These are phyloP conservation scores for Myotis lucifugus DNA, from an alignment of 2,113 vertebrate genomes.

Conservation along the genomic window DNA sequence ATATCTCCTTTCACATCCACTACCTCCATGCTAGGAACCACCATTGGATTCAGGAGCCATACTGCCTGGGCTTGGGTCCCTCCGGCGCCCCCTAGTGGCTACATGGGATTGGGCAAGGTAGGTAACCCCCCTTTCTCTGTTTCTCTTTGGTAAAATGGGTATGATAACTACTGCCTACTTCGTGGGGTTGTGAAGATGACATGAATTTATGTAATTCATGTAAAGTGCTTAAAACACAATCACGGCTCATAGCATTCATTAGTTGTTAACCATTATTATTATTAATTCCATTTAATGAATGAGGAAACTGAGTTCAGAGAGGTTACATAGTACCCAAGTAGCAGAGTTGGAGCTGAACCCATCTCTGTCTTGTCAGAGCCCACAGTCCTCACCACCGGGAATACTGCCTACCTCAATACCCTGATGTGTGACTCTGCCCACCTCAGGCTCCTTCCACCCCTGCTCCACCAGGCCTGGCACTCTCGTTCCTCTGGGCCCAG, in stretches of 20 bases:
- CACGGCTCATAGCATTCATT: neutral
- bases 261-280: neutral
- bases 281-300: neutral
- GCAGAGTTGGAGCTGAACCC: neutral
- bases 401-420: neutral
- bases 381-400: neutral
- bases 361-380: neutral
- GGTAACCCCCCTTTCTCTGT: neutral
- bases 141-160: neutral
- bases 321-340: neutral
- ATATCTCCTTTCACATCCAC: neutral
- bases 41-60: neutral
- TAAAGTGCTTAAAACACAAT: neutral
- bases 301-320: neutral
- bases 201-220: neutral
- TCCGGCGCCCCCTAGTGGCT: neutral
- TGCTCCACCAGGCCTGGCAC: neutral
- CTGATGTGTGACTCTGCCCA: no score
- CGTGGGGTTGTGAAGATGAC: neutral
- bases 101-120: neutral
- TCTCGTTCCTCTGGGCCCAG: accelerated
- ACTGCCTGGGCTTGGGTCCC: neutral
- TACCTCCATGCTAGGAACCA: neutral
- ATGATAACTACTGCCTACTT: neutral
- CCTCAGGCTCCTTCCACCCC: neutral